A percentile compares a stretch with the other conserved stretches of the same genome.
These are phyloP conservation scores for Epinephelus awoara DNA, from an alignment of 2,797 vertebrate genomes.

Conservation along the genomic window DNA sequence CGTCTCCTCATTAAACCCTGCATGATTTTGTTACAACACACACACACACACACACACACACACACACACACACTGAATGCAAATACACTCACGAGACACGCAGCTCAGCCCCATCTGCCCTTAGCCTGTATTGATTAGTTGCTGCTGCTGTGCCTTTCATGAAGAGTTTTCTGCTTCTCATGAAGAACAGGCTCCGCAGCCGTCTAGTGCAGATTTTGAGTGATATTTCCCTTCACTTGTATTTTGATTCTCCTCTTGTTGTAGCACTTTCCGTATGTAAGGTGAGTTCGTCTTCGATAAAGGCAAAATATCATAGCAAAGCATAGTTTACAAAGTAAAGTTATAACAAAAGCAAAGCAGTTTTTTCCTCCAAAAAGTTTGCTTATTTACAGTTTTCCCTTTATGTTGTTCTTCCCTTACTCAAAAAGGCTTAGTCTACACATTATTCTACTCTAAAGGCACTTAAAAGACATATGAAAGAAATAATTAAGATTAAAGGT, in stretches of 20 bases:
- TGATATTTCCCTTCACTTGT: slow-evolving; percentile 16
- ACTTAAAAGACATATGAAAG: slow-evolving; percentile 89
- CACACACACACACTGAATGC: slow-evolving; percentile 33
- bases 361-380: slow-evolving; percentile 34
- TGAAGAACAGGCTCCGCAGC: slow-evolving; percentile 33
- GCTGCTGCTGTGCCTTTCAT: slow-evolving; percentile 40
- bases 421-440: slow-evolving; percentile 72
- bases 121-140: slow-evolving; percentile 46
- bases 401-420: slow-evolving; percentile 56
- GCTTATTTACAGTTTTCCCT: slow-evolving; percentile 64
- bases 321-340: slow-evolving; percentile 67
- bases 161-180: slow-evolving; percentile 40
- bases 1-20: slow-evolving; percentile 38
- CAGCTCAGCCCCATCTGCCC: slow-evolving; percentile 28
- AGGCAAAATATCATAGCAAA: slow-evolving; percentile 71
- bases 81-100: slow-evolving; percentile 42
- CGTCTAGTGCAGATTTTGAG: slow-evolving; percentile 53
- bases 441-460: slow-evolving; percentile 89
- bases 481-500: slow-evolving; percentile 80
- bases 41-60: slow-evolving; percentile 11
- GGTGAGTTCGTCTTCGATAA: slow-evolving; percentile 45
- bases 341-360: slow-evolving; percentile 57
- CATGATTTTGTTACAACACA: slow-evolving; percentile 22
- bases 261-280: slow-evolving; percentile 53
- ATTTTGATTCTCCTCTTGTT: slow-evolving; percentile 51